Conservation (phyloP, 1,140 invertebrate genomes). For the Microvelia longipes region DNA sequence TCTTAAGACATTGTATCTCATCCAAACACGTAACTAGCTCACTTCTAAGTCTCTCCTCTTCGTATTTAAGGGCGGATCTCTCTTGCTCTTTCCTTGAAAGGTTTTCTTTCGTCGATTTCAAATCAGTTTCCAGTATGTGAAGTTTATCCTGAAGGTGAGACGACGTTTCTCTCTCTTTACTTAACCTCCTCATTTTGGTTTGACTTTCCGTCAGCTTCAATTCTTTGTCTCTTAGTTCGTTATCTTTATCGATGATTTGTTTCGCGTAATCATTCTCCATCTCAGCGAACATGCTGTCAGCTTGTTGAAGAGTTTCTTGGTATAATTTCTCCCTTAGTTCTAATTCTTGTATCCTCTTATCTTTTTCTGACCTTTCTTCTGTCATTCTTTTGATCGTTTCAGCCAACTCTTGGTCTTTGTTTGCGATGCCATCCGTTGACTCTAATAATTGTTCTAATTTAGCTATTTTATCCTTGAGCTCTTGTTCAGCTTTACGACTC, state of each 20-base stretch:
- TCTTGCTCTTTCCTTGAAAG: conserved; percentile 19
- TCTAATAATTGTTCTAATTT: conserved; percentile 7
- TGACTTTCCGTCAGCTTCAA: conserved; percentile 11
- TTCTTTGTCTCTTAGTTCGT: conserved; percentile 15
- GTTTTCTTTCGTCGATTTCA: conserved; percentile 9
- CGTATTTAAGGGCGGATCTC: conserved; percentile 14
- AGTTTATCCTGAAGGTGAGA: conserved; percentile 12
- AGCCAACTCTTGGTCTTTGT: conserved; percentile 8
- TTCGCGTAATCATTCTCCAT: conserved; percentile 47
- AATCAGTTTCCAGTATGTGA: conserved; percentile 7
- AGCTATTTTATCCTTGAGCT: conserved; percentile 8
- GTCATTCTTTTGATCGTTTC: conserved; percentile 14
- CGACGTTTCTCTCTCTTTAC: background rate
- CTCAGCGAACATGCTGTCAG: conserved; percentile 54
- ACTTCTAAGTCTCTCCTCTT: conserved; percentile 13
- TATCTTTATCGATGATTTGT: conserved; percentile 27
- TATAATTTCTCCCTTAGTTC: conserved; percentile 41
- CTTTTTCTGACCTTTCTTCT: conserved; percentile 20
- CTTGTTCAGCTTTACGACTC: conserved; percentile 11
- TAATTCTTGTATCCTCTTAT: conserved; percentile 24
- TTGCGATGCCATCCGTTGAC: background rate
- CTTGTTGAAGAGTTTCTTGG: conserved; percentile 52
- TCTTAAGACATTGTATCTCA: conserved; percentile 15
- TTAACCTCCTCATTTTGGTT: conserved; percentile 8
- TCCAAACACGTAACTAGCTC: conserved; percentile 16